Conservation (phyloP, 2,888 invertebrate genomes). For the Odontocolon sp. region DNA sequence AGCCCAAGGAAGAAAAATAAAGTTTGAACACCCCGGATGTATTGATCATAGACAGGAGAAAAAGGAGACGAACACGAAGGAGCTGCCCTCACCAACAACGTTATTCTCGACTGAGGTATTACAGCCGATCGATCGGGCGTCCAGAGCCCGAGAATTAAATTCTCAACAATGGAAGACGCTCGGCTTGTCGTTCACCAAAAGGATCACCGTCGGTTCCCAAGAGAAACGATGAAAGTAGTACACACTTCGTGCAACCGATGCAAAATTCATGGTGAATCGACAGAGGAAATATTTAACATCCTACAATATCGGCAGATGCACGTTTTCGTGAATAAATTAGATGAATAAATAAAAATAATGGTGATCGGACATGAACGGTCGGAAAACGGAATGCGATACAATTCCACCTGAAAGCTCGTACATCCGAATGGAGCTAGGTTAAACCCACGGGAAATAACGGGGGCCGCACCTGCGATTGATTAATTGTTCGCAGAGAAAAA, state of each 20-base stretch:
- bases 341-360: neutral
- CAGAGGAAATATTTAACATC: neutral
- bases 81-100: conserved; percentile 20
- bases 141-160: conserved; percentile 51
- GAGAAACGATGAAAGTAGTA: neutral
- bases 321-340: conserved; percentile 18
- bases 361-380: neutral
- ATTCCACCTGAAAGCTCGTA: neutral
- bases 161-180: conserved; percentile 36
- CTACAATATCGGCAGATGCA: neutral
- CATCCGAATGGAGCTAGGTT: conserved; percentile 6
- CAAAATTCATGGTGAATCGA: conserved; percentile 12
- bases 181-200: conserved; percentile 8
- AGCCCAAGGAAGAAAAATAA: neutral
- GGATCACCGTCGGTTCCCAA: neutral
- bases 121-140: conserved; percentile 42
- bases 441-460: neutral
- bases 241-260: conserved; percentile 3
- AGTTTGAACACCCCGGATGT: neutral
- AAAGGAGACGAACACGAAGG: neutral
- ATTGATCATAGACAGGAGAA: conserved; percentile 4
- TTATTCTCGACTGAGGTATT: conserved; percentile 22
- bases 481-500: conserved; percentile 20
- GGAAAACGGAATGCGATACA: neutral
- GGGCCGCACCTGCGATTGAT: conserved; percentile 35